phyloP scores from a whole-genome alignment of 2,888 invertebrate species.

The Chrysomela aeneicollis region DNA sequence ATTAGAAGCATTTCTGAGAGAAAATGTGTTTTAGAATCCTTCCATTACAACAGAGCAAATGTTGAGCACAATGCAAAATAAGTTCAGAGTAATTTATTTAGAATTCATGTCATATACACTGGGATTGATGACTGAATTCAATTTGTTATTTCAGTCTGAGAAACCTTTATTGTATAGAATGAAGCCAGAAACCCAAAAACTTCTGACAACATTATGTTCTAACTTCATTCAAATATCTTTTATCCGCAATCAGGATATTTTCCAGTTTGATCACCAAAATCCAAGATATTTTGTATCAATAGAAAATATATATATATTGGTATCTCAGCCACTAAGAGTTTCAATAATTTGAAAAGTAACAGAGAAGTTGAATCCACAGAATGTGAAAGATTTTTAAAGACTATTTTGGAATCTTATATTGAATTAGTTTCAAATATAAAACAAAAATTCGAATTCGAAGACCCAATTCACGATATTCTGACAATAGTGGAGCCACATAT shows the following conservation, averaged over 20 bases:
- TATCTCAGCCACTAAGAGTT: background rate
- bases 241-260: slow-evolving; percentile 15
- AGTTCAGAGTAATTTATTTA: slow-evolving; percentile 46
- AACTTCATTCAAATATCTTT: slow-evolving; percentile 19
- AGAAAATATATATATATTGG: slow-evolving; percentile 4
- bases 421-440: background rate
- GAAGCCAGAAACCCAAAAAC: slow-evolving; percentile 17
- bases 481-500: no score
- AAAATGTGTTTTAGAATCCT: slow-evolving; percentile 42
- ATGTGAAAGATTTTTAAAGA: slow-evolving; percentile 7
- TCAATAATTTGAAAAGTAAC: slow-evolving; percentile 3
- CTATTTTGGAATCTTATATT: background rate
- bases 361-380: slow-evolving; percentile 3
- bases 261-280: slow-evolving; percentile 16
- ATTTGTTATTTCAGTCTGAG: slow-evolving; percentile 42
- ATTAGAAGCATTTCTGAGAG: no score
- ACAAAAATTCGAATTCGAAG: no score
- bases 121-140: slow-evolving; percentile 44
- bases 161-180: slow-evolving; percentile 13
- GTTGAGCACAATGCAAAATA: slow-evolving; percentile 42
- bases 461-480: no score
- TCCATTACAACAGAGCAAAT: slow-evolving; percentile 42
- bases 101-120: slow-evolving; percentile 47
- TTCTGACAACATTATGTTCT: slow-evolving; percentile 16
- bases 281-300: slow-evolving; percentile 13